Percentiles rank a stretch among this genome's conserved stretches.
Evolutionary conservation across 92 coral and sea anemone species (phyloP).

Genomic region (Bergia puertoricense): DNA sequence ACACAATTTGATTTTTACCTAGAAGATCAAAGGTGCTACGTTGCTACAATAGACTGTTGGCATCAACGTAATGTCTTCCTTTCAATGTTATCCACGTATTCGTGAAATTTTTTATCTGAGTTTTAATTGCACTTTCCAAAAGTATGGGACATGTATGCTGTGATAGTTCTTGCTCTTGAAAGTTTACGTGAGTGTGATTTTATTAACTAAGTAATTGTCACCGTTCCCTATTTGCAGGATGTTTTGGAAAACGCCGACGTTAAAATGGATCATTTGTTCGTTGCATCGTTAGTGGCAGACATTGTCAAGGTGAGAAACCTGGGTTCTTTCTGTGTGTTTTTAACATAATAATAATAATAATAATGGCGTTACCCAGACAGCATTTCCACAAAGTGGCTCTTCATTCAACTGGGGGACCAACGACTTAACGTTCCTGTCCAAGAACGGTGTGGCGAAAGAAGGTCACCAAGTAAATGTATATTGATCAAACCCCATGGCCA

Average conservation of each 20-base stretch:
- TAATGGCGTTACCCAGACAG: too few species aligned
- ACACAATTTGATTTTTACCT: too few species aligned
- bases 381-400: too few species aligned
- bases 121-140: too few species aligned
- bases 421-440: too few species aligned
- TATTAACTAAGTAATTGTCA: neutral
- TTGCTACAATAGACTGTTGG: too few species aligned
- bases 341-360: too few species aligned
- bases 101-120: neutral
- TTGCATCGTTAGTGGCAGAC: constrained; percentile 34
- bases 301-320: constrained; percentile 22
- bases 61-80: neutral
- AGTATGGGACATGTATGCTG: too few species aligned
- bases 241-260: constrained; percentile 36
- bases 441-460: too few species aligned
- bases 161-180: neutral
- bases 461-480: neutral
- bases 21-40: too few species aligned
- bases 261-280: constrained; percentile 25
- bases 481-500: too few species aligned
- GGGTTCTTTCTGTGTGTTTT: neutral
- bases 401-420: too few species aligned
- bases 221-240: constrained; percentile 12
- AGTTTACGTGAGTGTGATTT: neutral
- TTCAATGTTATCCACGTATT: neutral